Evolutionary conservation across 1,140 invertebrate species (phyloP).

Genomic region (Temnothorax curvispinosus): DNA sequence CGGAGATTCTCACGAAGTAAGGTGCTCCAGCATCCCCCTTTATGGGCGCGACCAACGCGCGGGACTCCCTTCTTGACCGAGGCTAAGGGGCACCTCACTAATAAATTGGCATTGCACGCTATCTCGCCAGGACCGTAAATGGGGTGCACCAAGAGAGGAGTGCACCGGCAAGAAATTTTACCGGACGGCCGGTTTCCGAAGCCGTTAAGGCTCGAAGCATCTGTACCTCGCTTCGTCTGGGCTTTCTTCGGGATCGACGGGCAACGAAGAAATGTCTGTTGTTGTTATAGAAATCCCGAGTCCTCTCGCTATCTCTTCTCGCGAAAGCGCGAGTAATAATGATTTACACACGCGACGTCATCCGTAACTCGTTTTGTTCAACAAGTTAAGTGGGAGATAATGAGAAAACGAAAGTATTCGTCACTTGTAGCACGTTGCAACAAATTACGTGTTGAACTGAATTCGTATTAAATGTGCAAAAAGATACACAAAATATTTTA

Average conservation of each 20-base stretch:
- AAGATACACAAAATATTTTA: background rate
- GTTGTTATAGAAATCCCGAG: slow-evolving; percentile 55
- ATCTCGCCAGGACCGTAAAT: slow-evolving; percentile 80
- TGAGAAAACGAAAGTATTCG: background rate
- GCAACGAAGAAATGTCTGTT: slow-evolving; percentile 51
- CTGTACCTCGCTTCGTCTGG: slow-evolving; percentile 43
- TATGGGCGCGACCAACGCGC: slow-evolving; percentile 68
- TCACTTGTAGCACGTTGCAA: background rate
- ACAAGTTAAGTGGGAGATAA: background rate
- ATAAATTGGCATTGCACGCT: slow-evolving; percentile 83
- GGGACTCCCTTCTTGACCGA: slow-evolving; percentile 75
- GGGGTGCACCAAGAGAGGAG: slow-evolving; percentile 60
- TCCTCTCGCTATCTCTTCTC: background rate
- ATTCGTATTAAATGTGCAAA: background rate
- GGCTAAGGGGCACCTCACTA: slow-evolving; percentile 80
- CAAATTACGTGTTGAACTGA: background rate
- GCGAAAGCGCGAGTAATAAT: background rate
- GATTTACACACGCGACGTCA: slow-evolving; percentile 15
- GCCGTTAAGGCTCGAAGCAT: slow-evolving; percentile 67
- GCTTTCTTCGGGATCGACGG: slow-evolving; percentile 54
- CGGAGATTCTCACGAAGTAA: slow-evolving; percentile 79
- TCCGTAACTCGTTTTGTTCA: background rate
- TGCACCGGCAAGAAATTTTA: slow-evolving; percentile 80
- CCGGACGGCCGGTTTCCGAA: slow-evolving; percentile 78
- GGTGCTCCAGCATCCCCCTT: slow-evolving; percentile 75